Conservation (phyloP, 2,888 invertebrate genomes). For the Clunio marinus region DNA sequence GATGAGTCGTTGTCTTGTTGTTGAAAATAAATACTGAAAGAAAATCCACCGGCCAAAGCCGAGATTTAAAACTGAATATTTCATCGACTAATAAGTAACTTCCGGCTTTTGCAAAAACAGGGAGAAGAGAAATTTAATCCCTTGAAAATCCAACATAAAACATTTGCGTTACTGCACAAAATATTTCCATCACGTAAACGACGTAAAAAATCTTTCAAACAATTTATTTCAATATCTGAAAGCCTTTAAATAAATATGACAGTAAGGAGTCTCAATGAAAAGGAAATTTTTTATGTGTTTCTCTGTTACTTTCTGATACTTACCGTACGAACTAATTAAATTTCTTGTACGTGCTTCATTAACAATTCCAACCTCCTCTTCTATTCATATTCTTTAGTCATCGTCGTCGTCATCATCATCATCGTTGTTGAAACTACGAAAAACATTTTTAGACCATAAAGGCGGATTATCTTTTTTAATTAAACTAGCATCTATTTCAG, state of each 20-base stretch:
- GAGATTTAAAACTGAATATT: constrained; percentile 1
- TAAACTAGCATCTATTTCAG: constrained; percentile 24
- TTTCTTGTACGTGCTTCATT: constrained; percentile 32
- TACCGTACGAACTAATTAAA: constrained; percentile 33
- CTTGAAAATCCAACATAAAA: neutral
- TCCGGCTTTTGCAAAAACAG: neutral
- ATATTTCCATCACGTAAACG: constrained; percentile 20
- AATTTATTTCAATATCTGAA: constrained; percentile 33
- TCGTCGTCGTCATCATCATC: too few relatives aligned
- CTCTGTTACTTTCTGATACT: neutral
- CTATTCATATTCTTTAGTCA: constrained; percentile 35
- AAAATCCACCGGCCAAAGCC: too few relatives aligned
- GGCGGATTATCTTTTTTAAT: constrained; percentile 39
- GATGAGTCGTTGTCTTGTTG: too few relatives aligned
- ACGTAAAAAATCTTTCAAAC: constrained; percentile 23
- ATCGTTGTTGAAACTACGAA: neutral
- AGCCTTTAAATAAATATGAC: neutral
- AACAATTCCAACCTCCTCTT: neutral
- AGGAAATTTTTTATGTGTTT: neutral
- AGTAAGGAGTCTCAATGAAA: neutral
- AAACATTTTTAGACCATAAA: constrained; percentile 26
- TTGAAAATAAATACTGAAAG: too few relatives aligned
- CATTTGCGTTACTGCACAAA: neutral
- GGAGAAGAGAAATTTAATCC: neutral
- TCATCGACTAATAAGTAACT: neutral